A percentile compares a stretch with the other conserved stretches of the same genome.
Evolutionary conservation across 2,888 invertebrate genomes (phyloP).

Genomic region (Cybosia mesomella): DNA sequence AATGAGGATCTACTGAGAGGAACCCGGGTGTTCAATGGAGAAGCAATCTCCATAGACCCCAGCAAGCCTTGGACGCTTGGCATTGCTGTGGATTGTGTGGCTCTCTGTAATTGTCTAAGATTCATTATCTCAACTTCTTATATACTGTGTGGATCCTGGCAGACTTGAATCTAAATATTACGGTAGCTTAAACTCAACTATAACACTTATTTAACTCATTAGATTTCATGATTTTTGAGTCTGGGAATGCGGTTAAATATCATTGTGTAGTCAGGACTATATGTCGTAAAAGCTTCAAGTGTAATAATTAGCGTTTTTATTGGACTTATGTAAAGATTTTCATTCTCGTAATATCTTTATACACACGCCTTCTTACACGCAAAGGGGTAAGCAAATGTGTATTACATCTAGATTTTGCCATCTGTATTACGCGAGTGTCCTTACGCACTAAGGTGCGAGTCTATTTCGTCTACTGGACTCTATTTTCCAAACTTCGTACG

Average conservation of each 20-base stretch:
- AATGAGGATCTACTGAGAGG: neutral
- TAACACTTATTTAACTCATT: conserved; percentile 1
- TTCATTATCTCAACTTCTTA: neutral
- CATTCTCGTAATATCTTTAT: conserved; percentile 1
- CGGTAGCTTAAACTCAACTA: neutral
- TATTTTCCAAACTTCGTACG: neutral
- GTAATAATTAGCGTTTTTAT: neutral
- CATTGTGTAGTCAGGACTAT: conserved; percentile 1
- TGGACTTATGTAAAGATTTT: conserved; percentile 1
- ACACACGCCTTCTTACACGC: neutral
- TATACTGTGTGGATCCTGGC: neutral
- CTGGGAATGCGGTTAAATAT: neutral
- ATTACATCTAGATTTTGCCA: neutral
- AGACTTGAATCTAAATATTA: neutral
- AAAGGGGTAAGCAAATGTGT: neutral
- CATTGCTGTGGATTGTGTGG: neutral
- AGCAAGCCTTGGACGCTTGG: too few species aligned
- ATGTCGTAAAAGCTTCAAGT: neutral
- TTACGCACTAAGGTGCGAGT: too few species aligned
- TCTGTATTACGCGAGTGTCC: too few species aligned
- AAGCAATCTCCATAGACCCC: too few species aligned
- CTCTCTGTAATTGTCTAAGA: neutral
- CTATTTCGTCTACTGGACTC: neutral
- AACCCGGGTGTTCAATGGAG: neutral
- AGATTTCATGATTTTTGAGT: conserved; percentile 4